These are phyloP conservation scores for Dioctria linearis DNA, from an alignment of 2,888 invertebrate genomes.

Conservation along the genomic window DNA sequence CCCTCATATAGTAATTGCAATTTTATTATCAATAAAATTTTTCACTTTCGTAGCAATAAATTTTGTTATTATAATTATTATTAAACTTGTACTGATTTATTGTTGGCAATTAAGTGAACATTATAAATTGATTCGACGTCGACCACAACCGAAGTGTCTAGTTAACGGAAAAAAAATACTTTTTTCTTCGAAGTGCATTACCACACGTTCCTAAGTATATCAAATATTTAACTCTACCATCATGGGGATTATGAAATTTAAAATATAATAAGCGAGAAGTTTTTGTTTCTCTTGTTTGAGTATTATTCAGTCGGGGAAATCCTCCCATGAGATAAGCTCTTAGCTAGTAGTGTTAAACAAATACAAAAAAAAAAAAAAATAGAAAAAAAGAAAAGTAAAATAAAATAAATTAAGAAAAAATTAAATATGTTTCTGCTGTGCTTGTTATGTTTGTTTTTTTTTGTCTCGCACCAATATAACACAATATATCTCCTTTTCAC, in stretches of 20 bases:
- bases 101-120: conserved; percentile 42
- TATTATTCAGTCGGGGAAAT: neutral
- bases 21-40: no score
- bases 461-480: neutral
- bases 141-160: neutral
- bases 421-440: neutral
- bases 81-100: conserved; percentile 39
- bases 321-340: neutral
- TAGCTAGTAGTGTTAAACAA: neutral
- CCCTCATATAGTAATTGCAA: no score
- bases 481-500: no score
- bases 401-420: neutral
- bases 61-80: neutral
- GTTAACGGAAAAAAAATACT: neutral
- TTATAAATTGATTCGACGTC: conserved; percentile 20
- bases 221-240: conserved; percentile 1
- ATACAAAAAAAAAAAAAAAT: neutral
- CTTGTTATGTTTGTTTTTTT: neutral
- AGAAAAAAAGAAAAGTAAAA: neutral
- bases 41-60: no score
- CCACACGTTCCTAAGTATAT: neutral
- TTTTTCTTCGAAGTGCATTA: neutral
- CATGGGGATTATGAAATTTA: neutral
- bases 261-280: neutral
- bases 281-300: neutral